phyloP scores from a whole-genome alignment of 2,888 invertebrate species.

The Tridacna gigas region DNA sequence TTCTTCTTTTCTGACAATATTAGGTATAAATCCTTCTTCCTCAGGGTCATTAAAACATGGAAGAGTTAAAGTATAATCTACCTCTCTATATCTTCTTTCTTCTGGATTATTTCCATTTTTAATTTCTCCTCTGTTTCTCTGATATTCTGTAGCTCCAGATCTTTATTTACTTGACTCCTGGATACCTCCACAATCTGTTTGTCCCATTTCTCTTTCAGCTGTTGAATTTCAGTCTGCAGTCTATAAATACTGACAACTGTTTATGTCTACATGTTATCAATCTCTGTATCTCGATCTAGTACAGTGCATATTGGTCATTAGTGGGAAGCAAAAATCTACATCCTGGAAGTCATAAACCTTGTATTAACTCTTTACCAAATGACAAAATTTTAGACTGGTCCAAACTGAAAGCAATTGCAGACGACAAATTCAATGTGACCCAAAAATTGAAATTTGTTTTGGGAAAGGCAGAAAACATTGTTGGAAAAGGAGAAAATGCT shows the following conservation, averaged over 20 bases:
- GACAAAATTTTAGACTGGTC: too few species aligned
- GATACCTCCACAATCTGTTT: constrained; percentile 77
- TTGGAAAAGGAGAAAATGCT: too few species aligned
- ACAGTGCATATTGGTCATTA: too few species aligned
- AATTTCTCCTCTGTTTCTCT: constrained; percentile 76
- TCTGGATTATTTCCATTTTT: constrained; percentile 76
- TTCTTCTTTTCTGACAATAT: neutral
- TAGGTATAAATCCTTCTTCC: neutral
- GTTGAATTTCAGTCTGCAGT: constrained; percentile 74
- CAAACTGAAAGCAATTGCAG: too few species aligned
- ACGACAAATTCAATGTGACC: too few species aligned
- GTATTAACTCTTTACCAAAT: too few species aligned
- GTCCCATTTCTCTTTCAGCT: constrained; percentile 77
- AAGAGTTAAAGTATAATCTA: constrained; percentile 44
- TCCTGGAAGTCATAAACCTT: too few species aligned
- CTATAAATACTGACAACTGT: constrained; percentile 54
- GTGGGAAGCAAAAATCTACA: too few species aligned
- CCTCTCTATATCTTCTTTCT: constrained; percentile 81
- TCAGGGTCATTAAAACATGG: neutral
- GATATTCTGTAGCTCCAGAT: constrained; percentile 76
- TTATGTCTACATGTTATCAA: too few species aligned
- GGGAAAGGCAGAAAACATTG: too few species aligned
- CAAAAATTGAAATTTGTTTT: too few species aligned
- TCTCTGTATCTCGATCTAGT: too few species aligned
- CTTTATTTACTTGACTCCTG: constrained; percentile 74